Evolutionary conservation across 2,888 invertebrate genomes (phyloP).

Genomic region (Linnaemya tessellans): DNA sequence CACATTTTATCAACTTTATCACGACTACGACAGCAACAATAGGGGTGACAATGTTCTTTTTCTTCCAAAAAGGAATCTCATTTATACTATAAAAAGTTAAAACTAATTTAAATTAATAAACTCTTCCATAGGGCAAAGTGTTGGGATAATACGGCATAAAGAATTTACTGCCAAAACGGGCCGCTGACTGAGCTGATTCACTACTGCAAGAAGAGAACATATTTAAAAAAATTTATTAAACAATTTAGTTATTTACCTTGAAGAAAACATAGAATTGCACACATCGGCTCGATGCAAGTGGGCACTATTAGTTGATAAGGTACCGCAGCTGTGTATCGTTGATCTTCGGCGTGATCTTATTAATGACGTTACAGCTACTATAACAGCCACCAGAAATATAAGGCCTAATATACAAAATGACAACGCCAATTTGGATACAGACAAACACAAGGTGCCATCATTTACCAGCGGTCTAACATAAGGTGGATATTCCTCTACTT

Average conservation of each 20-base stretch:
- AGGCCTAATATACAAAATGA: slow-evolving; percentile 89
- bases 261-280: slow-evolving; percentile 82
- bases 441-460: slow-evolving; percentile 86
- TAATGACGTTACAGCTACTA: slow-evolving; percentile 88
- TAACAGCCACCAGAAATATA: slow-evolving; percentile 88
- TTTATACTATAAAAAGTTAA: neutral
- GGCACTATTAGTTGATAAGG: slow-evolving; percentile 75
- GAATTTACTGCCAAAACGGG: slow-evolving; percentile 81
- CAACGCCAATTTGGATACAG: slow-evolving; percentile 90
- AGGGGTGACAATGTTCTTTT: no score
- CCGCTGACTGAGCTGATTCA: slow-evolving; percentile 82
- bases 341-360: slow-evolving; percentile 85
- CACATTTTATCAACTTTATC: no score
- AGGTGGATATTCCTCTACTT: slow-evolving; percentile 81
- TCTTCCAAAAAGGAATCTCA: no score
- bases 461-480: slow-evolving; percentile 78
- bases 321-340: slow-evolving; percentile 70
- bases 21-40: no score
- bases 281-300: slow-evolving; percentile 78
- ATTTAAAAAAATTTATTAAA: slow-evolving; percentile 13
- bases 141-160: slow-evolving; percentile 82
- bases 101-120: slow-evolving; percentile 77
- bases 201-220: slow-evolving; percentile 76
- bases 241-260: slow-evolving; percentile 73
- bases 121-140: slow-evolving; percentile 82